Conservation (phyloP, 2,113 vertebrate species). For the Phylloscopus trochiloides region DNA sequence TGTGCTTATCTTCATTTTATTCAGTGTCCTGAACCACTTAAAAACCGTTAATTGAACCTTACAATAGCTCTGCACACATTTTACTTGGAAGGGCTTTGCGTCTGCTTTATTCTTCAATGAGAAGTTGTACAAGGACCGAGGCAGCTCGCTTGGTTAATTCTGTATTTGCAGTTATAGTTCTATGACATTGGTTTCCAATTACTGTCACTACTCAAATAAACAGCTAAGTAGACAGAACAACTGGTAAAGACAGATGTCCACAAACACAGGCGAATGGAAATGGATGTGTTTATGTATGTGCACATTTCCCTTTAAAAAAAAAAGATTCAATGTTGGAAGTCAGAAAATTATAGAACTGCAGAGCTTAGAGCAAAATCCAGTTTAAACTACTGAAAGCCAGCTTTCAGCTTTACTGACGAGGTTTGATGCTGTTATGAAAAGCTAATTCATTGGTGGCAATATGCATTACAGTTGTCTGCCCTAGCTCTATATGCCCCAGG, state of each 20-base stretch:
- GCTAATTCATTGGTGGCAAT: not conserved
- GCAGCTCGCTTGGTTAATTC: not conserved
- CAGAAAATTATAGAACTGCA: not conserved
- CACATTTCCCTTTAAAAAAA: not conserved
- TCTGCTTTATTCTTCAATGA: not conserved
- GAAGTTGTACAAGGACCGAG: not conserved
- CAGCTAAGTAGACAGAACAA: not conserved
- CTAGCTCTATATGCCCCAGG: not conserved
- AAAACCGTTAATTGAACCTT: not conserved
- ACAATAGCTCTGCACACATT: not conserved
- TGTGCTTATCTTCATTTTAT: not conserved
- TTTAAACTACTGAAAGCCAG: not conserved
- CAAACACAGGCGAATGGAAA: not conserved
- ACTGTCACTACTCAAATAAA: not conserved
- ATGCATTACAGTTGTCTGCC: not conserved
- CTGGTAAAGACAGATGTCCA: not conserved
- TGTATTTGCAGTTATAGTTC: not conserved
- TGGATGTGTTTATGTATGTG: not conserved
- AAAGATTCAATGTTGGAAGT: not conserved
- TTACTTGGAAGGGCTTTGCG: not conserved
- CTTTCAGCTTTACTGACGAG: not conserved
- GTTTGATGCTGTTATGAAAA: not conserved
- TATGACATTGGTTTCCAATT: not conserved
- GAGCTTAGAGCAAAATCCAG: not conserved
- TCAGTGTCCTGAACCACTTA: not conserved